Evolutionary conservation across 2,888 invertebrate species (phyloP), one percentile per base, ranked within the genome.

Genomic region (Mesorhabditis spiculigera): DNA sequence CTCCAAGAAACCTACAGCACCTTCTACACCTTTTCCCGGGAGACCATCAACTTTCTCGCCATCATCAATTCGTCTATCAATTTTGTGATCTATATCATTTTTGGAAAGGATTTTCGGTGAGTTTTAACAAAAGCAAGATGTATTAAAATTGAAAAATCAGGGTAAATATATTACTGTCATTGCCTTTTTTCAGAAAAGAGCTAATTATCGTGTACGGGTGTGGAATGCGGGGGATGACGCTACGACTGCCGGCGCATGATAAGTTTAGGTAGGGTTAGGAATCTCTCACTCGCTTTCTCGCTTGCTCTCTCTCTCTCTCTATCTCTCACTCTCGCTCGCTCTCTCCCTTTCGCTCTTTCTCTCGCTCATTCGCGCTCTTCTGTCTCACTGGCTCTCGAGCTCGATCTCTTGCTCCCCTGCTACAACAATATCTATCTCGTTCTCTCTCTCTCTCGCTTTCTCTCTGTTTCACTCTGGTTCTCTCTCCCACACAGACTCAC

Each of bases 21-120:
- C n/a, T 82, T 82, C 73, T 83, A 83, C 74, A 79, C 83, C 0
- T 83, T 83, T 71, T 82, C 79, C 1, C 70, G 83, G 13, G 83
- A 83, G 67, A 79, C 82, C 41, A 93, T 93, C 86, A 96, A 97
- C 88, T 90, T 96, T 70, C 90, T 96, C 75, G 95, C 97, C 70
- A 95, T 94, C 75, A 91, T 96, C 86, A 97, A 97, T 89, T 95
- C 95, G 85, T 94, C 95, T 86, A 93, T 95, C 75, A 97, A 97
- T 88, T 96, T 97, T 87, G 91, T 97, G 77, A 94, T 97, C 82
- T 97, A 97, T 89, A 95, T 95, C 78, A 95, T 95, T 78, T 95
- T 96, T 87, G 96, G 96, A 2, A 93, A 95, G 87, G 95, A 96
- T 87, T 82, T 82, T 65, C 70, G 82, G 78, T 78, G 10, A 45